Base-by-base conservation (phyloP, 2,888 invertebrate species). In the Erebia aethiops region DNA sequence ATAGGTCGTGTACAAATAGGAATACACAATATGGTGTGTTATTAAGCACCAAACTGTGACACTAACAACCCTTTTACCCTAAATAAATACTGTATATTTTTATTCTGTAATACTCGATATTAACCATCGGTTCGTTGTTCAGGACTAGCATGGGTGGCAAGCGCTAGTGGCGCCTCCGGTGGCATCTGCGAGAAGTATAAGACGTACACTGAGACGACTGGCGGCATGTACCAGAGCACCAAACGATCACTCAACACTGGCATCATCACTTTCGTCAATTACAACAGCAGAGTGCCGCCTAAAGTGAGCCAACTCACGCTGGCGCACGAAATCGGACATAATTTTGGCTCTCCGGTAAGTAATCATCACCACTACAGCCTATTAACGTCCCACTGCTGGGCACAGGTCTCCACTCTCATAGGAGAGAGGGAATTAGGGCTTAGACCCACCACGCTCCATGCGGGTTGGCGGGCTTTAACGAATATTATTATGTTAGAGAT, bases 61-160 rank as follows among this genome's bases (percentile, higher is more conserved):
- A 21, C 1, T 21, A 2, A 21, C 21, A 21, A 21, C 26, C 26
- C 26, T 4, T 3, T 26, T 26, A 35, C 35, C 35, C 35, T 46
- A 13, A 46, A 13, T 13, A 46, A 46, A 13, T 46, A 46, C 46
- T 13, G 2, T 46, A 13, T 11, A 3, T 46, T 57, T 11, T 5
- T 7, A 35, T 35, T 35, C 7, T 35, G 26, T 21, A 57, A 21
- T 11, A 52, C 18, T 21, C 21, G 4, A 21, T 54, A 56, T 54
- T 21, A 56, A 56, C 3, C 9, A 21, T 21, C 3, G 21, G 8
- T 3, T 56, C 52, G 52, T 52, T 1, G 7, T 18, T 11, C 78
- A 93, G 99, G 99, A 26, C 94, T 99, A 62, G 99, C 99, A 5
- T 99, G 99, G 99, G 99, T 99, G 35, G 99, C 99, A 43, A 98